phyloP scores from a whole-genome alignment of 2,113 vertebrate species.

The Urocynchramus pylzowi region DNA sequence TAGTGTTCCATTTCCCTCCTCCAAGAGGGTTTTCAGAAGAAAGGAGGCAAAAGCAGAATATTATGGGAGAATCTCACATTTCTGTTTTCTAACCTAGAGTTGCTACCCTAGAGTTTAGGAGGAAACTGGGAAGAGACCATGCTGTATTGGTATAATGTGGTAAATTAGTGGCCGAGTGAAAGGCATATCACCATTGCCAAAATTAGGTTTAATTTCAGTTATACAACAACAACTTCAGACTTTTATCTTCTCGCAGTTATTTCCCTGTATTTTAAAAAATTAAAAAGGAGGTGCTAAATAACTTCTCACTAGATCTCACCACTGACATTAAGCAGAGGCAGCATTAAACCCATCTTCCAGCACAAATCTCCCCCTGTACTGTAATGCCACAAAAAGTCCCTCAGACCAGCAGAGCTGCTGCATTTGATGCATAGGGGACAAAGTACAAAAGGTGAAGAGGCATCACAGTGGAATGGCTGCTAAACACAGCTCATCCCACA shows the following conservation, averaged over 20 bases:
- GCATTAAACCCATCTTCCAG: not conserved
- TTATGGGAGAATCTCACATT: not conserved
- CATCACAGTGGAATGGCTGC: fast-evolving
- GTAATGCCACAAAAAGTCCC: not conserved
- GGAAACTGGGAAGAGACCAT: not conserved
- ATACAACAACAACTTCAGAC: not conserved
- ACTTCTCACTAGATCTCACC: not conserved
- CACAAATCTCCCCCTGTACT: not conserved
- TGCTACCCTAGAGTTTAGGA: not conserved
- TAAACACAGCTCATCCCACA: not conserved
- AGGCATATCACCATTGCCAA: not conserved
- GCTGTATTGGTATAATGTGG: not conserved
- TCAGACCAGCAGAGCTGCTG: not conserved
- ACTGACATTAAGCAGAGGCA: not conserved
- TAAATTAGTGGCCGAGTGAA: not conserved
- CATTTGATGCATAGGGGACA: not conserved
- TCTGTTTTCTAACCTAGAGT: not conserved
- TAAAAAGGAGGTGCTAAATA: not conserved
- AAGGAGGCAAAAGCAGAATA: not conserved
- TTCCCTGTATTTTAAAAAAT: not conserved
- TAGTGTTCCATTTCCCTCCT: not conserved
- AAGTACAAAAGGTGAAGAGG: fast-evolving
- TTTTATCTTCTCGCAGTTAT: not conserved
- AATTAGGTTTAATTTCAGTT: not conserved
- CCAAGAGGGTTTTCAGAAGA: not conserved